A percentile compares a stretch with the other conserved stretches of the same genome.
These are phyloP conservation scores for Oedothorax gibbosus DNA, from an alignment of 1,140 invertebrate species.

Conservation along the genomic window DNA sequence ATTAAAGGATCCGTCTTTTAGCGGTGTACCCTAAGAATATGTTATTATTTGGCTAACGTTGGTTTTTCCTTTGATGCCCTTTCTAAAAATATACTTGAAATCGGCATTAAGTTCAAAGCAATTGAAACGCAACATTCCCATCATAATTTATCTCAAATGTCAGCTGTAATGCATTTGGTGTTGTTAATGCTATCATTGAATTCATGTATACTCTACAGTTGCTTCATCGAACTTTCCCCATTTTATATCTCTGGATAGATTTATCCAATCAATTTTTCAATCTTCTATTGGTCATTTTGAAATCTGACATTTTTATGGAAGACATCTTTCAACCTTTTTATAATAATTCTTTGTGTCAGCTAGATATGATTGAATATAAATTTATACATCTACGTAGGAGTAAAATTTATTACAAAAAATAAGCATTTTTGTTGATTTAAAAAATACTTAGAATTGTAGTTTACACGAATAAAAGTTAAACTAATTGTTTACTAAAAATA, in stretches of 20 bases:
- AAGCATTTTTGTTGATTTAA: too few species aligned
- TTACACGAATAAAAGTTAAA: too few species aligned
- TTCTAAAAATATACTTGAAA: not conserved
- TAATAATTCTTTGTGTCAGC: not conserved
- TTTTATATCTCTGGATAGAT: constrained; percentile 4
- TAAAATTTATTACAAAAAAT: too few species aligned
- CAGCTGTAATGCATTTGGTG: constrained; percentile 17
- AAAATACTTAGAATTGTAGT: too few species aligned
- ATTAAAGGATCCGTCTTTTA: too few species aligned
- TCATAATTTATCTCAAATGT: constrained; percentile 31
- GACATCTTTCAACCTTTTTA: constrained; percentile 12
- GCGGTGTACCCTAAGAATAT: too few species aligned
- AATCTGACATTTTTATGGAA: constrained; percentile 31
- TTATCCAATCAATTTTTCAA: constrained; percentile 37
- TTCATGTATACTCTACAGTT: constrained; percentile 17
- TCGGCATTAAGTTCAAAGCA: constrained; percentile 13
- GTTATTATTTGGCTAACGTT: too few species aligned
- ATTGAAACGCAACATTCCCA: not conserved
- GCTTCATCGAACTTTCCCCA: not conserved
- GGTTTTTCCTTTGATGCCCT: too few species aligned
- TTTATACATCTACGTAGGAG: too few species aligned
- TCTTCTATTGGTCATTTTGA: constrained; percentile 25
- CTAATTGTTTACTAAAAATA: too few species aligned
- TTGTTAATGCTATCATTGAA: constrained; percentile 42
- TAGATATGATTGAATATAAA: too few species aligned